Evolutionary conservation across 1,140 invertebrate species (phyloP).

Genomic region (Lepidurus arcticus): DNA sequence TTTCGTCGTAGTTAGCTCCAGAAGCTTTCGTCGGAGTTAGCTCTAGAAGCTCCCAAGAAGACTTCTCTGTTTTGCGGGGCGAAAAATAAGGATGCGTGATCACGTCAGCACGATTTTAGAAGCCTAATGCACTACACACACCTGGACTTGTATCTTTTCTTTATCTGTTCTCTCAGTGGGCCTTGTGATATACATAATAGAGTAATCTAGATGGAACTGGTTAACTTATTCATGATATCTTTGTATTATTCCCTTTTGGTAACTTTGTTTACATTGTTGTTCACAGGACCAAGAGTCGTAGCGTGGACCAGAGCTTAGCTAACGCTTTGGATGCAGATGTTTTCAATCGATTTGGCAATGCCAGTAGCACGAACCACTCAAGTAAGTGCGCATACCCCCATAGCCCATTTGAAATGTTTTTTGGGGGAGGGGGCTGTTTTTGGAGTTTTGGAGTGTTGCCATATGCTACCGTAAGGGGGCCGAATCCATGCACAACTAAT

Average conservation of each 20-base stretch:
- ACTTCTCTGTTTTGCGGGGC: neutral
- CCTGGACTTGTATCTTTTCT: too few relatives aligned
- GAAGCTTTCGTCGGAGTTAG: neutral
- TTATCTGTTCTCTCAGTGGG: neutral
- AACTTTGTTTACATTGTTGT: conserved; percentile 43
- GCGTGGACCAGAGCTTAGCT: conserved; percentile 76
- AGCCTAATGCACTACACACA: neutral
- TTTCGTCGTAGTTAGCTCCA: conserved; percentile 17
- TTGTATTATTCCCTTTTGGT: neutral
- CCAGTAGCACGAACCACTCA: neutral
- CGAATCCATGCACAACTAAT: too few relatives aligned
- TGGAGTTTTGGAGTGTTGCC: neutral
- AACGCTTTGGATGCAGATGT: conserved; percentile 74
- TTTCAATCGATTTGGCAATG: conserved; percentile 61
- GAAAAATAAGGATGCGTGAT: conserved; percentile 23
- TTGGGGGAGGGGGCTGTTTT: neutral
- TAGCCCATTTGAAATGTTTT: neutral
- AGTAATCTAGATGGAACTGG: neutral
- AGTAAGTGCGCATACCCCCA: neutral
- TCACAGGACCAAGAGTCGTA: conserved; percentile 74
- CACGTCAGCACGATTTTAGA: conserved; percentile 7
- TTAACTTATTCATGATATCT: neutral
- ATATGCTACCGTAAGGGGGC: neutral
- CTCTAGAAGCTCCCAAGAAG: neutral
- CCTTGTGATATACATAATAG: neutral